Base-by-base conservation (phyloP, 2,797 vertebrate species). In the Lophius americanus region DNA sequence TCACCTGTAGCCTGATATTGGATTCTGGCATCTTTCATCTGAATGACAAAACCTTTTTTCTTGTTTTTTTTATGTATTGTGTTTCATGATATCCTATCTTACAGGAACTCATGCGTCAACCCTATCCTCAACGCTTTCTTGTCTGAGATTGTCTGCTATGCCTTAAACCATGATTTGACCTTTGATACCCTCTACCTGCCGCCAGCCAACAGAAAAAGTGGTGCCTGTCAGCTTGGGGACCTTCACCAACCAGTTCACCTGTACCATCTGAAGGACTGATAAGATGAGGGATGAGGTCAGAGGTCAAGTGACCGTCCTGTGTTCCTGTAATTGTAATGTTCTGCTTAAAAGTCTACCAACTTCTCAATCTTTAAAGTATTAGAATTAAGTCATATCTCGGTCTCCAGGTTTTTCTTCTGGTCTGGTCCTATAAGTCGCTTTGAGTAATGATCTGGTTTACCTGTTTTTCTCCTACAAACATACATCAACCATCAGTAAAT, bases 51-150 rank as follows among this genome's bases (percentile, higher is more conserved):
- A 23, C 23, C 2, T 23, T 23, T 23, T 23, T 23, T 88, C 60
- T 91, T 95, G 57, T 95, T 95, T 12, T 92, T 83, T 5, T 94
- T 96, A 41, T 91, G 93, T 35, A 95, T 96, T 65, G 68, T 93
- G 54, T 93, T 95, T 0, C 95, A 95, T 81, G 94, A 93, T 23
- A 23, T 23, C 79, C 76, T 96, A 76, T 93, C 94, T 50, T 96
- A 96, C 0, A 92, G 94, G 2, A 95, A 96, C 83, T 95, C 95
- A 9, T 96, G 95, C 52, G 73, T 95, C 56, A 96, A 96, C 83
- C 95, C 94, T 63, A 85, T 96, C 81, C 95, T 96, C 48, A 95
- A 96, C 0, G 92, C 95, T 9, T 96, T 96, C 73, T 85, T 95
- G 50, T 96, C 94, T 0, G 93, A 96, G 83, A 96, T 95, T 81